These are phyloP conservation scores for Garra rufa DNA, from an alignment of 2,113 vertebrate species.

Conservation along the genomic window DNA sequence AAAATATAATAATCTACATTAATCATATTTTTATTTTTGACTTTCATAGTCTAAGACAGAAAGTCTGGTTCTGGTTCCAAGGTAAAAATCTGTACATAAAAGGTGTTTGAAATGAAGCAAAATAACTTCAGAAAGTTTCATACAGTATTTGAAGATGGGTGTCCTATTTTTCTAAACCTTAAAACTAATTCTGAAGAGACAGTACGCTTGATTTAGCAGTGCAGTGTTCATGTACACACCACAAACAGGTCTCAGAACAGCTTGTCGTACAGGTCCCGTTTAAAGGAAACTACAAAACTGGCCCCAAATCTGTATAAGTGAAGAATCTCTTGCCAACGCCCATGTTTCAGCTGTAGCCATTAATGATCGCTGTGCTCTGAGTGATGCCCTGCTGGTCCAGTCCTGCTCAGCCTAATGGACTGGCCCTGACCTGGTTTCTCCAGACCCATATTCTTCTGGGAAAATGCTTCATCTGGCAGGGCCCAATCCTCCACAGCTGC, in stretches of 20 bases:
- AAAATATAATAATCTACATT: too few relatives aligned
- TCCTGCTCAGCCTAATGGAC: slow-evolving; percentile 54
- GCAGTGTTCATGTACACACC: background rate
- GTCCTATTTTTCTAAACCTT: background rate
- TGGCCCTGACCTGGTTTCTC: slow-evolving; percentile 47
- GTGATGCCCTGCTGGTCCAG: slow-evolving; percentile 52
- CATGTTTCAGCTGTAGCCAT: slow-evolving; percentile 42
- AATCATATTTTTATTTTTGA: too few relatives aligned
- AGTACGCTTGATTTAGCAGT: background rate
- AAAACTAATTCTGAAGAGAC: background rate
- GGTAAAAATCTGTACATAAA: background rate
- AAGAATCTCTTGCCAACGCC: slow-evolving; percentile 15
- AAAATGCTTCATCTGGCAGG: slow-evolving; percentile 58
- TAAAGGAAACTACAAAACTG: slow-evolving; percentile 17
- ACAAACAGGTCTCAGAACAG: slow-evolving; percentile 6
- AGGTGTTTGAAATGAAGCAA: background rate
- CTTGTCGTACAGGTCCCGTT: background rate
- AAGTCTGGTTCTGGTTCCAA: background rate
- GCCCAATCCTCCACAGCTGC: slow-evolving; percentile 53
- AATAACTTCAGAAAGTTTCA: background rate
- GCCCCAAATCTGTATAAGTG: slow-evolving; percentile 24
- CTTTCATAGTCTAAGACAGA: background rate
- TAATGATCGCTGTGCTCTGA: slow-evolving; percentile 51
- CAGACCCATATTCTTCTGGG: slow-evolving; percentile 48
- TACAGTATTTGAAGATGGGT: background rate